Conservation (phyloP, 2,888 invertebrate genomes). For the Plagiodera versicolora region DNA sequence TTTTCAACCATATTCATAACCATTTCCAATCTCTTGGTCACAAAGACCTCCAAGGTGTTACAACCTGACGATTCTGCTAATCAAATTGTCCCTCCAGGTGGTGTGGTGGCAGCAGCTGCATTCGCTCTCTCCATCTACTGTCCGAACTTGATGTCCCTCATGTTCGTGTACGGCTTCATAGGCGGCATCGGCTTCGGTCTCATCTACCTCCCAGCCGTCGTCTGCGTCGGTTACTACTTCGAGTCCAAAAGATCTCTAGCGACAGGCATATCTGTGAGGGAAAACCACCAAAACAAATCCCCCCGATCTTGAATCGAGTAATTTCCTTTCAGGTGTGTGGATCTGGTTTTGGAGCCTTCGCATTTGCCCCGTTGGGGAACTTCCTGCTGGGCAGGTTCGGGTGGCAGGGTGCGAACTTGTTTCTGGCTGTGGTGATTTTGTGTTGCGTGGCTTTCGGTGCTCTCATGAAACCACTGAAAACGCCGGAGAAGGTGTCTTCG, state of each 20-base stretch:
- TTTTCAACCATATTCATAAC: no score
- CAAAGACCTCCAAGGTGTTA: no score
- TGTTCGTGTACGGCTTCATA: slow-evolving; percentile 75
- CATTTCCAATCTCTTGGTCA: no score
- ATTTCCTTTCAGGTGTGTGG: no score
- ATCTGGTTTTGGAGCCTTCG: slow-evolving; percentile 93
- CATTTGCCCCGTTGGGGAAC: slow-evolving; percentile 88
- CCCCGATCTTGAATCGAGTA: no score
- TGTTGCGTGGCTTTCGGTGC: slow-evolving; percentile 89
- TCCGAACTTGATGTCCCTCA: slow-evolving; percentile 82
- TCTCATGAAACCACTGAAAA: slow-evolving; percentile 77
- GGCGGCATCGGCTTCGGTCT: slow-evolving; percentile 62
- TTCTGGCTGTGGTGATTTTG: slow-evolving; percentile 86
- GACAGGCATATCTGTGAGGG: slow-evolving; percentile 84
- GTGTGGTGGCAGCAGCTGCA: slow-evolving; percentile 79
- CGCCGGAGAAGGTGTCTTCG: slow-evolving; percentile 41
- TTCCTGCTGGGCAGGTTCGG: slow-evolving; percentile 74
- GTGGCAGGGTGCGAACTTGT: slow-evolving; percentile 83
- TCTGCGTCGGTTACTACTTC: slow-evolving; percentile 96
- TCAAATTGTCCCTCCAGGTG: no score
- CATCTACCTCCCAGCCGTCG: slow-evolving; percentile 83
- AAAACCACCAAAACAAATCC: no score
- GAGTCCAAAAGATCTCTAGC: slow-evolving; percentile 93
- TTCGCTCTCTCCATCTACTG: slow-evolving; percentile 87
- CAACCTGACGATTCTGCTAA: no score